Evolutionary conservation across 2,797 vertebrate species (phyloP), one percentile per base, ranked within the genome.

Genomic region (Rhinoraja longicauda): DNA sequence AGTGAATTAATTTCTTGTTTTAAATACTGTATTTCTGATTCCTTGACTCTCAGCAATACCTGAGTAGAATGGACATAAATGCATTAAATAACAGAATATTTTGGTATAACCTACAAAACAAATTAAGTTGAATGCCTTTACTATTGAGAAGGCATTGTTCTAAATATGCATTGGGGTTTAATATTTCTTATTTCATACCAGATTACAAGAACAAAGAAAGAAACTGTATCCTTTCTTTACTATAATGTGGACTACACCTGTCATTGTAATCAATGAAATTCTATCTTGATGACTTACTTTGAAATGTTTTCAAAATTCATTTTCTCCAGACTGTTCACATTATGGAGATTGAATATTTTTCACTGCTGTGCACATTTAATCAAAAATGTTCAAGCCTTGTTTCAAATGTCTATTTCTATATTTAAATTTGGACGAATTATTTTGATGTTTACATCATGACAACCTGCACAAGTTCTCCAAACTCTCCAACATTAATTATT

Each of bases 41-140:
- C 96, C 93, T 96, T 97, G 93, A 97, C 95, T 86, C 96, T 94
- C 94, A 97, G 93, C 0, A 95, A 95, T 21, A 97, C 96, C 96
- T 97, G 94, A 57, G 45, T 79, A 72, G 29, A 29, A 26, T 17
- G 39, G 3, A 81, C 24, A 79, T 26, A 93, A 64, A 9, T 45
- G 24, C 21, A 75, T 73, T 91, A 76, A 62, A 62, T 78, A 21
- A 67, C 19, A 13, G 17, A 81, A 62, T 62, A 36, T 93, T 36
- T 81, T 15, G 70, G 64, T 15, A 24, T 7, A 53, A 29, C 15
- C 26, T 32, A 64, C 62, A 64, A 64, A 88, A 7, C n/a, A 36
- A 88, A 67, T 1, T 88, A 62, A 26, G 26, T 3, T 57, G 45
- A 59, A 84, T 82, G 24, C 2, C 29, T 82, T 82, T 26, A 53